These are phyloP conservation scores for Agapostemon virescens DNA, from an alignment of 2,888 invertebrate genomes.

Conservation along the genomic window DNA sequence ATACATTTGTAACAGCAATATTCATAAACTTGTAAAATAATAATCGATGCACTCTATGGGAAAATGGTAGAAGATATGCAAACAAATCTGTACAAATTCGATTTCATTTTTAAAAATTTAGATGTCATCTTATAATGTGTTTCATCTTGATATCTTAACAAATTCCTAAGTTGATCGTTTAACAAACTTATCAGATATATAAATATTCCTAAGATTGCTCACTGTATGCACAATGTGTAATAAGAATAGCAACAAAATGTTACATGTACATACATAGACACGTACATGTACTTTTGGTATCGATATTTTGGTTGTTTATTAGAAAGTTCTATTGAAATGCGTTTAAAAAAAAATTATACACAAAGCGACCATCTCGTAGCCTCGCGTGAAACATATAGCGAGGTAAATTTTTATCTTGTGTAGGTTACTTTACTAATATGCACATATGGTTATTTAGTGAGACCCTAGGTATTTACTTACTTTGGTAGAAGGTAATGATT, in stretches of 20 bases:
- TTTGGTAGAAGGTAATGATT: constrained; percentile 13
- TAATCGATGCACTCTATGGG: background rate
- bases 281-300: background rate
- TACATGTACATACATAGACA: background rate
- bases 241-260: constrained; percentile 22
- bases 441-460: constrained; percentile 4
- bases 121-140: constrained; percentile 17
- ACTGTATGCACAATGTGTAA: constrained; percentile 35
- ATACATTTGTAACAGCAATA: constrained; percentile 62
- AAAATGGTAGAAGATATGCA: background rate
- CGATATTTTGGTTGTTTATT: background rate
- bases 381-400: background rate
- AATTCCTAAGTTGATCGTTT: constrained; percentile 28
- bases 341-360: background rate
- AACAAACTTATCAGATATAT: constrained; percentile 25
- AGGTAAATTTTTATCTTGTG: background rate
- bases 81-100: background rate
- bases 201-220: constrained; percentile 35
- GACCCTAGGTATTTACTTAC: background rate
- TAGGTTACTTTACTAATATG: constrained; percentile 1
- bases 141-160: constrained; percentile 15
- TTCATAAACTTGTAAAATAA: constrained; percentile 30
- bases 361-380: background rate
- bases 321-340: background rate
- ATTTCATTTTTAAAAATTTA: constrained; percentile 25